A percentile compares a stretch with the other conserved stretches of the same genome.
These are phyloP conservation scores for Cynocephalus volans DNA, from an alignment of 2,113 vertebrate species.

Conservation along the genomic window DNA sequence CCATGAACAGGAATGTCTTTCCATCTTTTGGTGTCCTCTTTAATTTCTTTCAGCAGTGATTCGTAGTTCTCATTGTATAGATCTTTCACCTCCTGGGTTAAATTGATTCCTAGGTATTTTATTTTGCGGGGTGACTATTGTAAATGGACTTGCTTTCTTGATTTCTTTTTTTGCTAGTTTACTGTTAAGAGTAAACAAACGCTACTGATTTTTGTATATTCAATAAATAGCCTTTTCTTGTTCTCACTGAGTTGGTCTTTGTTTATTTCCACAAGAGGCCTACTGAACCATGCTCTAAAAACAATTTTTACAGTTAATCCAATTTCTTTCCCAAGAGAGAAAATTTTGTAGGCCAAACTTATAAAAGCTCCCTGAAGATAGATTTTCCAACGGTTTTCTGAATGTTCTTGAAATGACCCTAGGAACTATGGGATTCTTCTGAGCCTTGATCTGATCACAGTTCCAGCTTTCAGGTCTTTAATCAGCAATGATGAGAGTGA, in stretches of 20 bases:
- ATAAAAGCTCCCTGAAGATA: neutral
- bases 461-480: neutral
- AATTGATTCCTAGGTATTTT: no score
- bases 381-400: neutral
- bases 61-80: no score
- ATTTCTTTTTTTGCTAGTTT: no score
- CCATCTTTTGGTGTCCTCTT: no score
- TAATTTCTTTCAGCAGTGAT: no score
- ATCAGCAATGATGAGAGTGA: neutral
- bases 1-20: no score
- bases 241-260: neutral
- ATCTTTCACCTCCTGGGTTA: no score
- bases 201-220: neutral
- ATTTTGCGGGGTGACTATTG: no score
- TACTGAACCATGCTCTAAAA: neutral
- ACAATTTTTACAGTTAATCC: neutral
- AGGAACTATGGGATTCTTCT: neutral
- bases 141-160: no score
- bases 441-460: neutral
- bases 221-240: neutral
- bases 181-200: no score
- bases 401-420: neutral
- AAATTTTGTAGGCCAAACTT: neutral
- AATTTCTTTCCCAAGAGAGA: neutral
- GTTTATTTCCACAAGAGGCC: neutral